Base-by-base conservation (phyloP, 2,888 invertebrate species). In the Scaptomyza cyrtandrae region DNA sequence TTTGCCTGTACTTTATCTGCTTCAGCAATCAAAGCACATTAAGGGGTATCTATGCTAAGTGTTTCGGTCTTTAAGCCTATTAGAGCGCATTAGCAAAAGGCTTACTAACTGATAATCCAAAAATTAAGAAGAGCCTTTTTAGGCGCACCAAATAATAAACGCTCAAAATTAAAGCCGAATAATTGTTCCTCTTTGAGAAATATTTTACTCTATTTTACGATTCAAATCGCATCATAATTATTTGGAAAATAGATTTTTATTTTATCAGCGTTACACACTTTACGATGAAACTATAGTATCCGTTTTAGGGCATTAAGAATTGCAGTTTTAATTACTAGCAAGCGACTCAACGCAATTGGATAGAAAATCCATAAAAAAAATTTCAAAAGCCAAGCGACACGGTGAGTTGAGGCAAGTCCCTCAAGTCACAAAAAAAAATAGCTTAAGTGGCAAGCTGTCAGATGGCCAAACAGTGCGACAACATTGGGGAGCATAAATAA, bases 41-140 rank as follows among this genome's bases (percentile, higher is more conserved):
- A 63, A 50, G 35, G 35, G 49, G 37, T 13, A 54, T 49, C 57
- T 31, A 19, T 58, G 39, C 60, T 27, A 87, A 82, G 65, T 81
- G 79, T 59, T 79, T 78, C 68, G 55, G 66, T 73, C 85, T 64
- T 81, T 85, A 87, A 82, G 76, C 88, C 83, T 68, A 74, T 82
- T 87, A 85, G 27, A 27, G 35, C 35, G n/a, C 39, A 48, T 19
- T 9, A 13, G 35, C 27, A 59, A 69, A 60, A 55, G 46, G 60
- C 10, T 52, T 27, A n/a, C 29, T 13, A 39, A 35, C 49, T 45
- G 50, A 39, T 41, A 7, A 35, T 5, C 11, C 44, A 19, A 33
- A 37, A 27, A 46, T 11, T 3, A 41, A 29, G n/a, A n/a, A n/a
- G 5, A 19, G n/a, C 1, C 10, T 13, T 19, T 19, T 33, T 4